Evolutionary conservation across 2,113 vertebrate species (phyloP).

Genomic region (Cinclus mexicanus): DNA sequence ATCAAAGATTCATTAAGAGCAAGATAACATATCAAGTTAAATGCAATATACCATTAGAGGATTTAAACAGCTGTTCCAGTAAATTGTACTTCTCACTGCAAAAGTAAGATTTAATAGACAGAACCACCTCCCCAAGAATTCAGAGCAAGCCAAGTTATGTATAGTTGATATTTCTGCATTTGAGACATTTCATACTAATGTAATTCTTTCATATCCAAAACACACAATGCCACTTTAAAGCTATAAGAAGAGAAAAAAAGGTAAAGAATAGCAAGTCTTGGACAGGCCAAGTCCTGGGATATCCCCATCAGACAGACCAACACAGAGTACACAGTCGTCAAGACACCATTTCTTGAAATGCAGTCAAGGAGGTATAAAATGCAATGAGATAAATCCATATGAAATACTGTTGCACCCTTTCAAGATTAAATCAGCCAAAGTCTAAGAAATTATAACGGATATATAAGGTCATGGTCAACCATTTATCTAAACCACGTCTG

Average conservation of each 20-base stretch:
- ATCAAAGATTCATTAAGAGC: slow-evolving; percentile 61
- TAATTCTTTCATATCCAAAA: neutral
- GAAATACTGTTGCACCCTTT: neutral
- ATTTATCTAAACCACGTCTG: neutral
- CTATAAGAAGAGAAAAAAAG: neutral
- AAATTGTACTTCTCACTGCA: slow-evolving; percentile 49
- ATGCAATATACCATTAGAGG: slow-evolving; percentile 3
- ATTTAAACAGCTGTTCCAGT: slow-evolving; percentile 43
- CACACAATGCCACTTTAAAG: neutral
- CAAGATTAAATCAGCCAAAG: neutral
- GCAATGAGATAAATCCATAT: neutral
- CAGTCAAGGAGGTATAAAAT: neutral
- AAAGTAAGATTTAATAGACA: slow-evolving; percentile 34
- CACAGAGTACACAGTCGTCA: neutral
- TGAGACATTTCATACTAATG: neutral
- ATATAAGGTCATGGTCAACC: neutral
- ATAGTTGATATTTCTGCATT: neutral
- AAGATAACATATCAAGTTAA: slow-evolving; percentile 43
- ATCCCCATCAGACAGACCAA: neutral
- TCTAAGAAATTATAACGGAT: neutral
- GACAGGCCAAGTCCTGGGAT: neutral
- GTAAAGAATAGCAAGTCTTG: neutral
- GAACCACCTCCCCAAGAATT: neutral
- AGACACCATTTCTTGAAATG: neutral
- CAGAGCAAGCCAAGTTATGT: neutral